Evolutionary conservation across 2,113 vertebrate species (phyloP).

Genomic region (Australoheros scitulus): DNA sequence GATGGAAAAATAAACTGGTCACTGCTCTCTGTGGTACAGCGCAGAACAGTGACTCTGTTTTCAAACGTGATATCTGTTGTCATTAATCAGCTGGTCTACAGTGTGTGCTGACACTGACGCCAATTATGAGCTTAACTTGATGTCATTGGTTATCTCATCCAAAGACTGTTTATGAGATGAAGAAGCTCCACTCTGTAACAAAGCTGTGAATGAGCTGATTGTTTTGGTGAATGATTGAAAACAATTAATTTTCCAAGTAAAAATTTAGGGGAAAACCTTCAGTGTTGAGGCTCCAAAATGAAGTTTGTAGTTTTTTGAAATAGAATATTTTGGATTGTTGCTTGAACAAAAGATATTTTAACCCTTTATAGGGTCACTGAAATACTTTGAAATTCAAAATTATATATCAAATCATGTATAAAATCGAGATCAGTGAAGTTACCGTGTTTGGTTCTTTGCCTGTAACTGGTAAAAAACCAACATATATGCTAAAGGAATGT

Average conservation of each 20-base stretch:
- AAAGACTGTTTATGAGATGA: neutral
- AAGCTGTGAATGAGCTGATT: neutral
- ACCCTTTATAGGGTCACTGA: too few relatives aligned
- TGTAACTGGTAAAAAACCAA: too few relatives aligned
- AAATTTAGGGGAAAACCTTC: neutral
- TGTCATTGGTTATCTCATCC: neutral
- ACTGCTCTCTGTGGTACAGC: neutral
- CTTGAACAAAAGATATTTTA: neutral
- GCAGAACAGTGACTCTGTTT: neutral
- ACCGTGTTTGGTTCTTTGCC: too few relatives aligned
- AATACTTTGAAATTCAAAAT: too few relatives aligned
- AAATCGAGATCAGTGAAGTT: too few relatives aligned
- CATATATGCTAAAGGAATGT: too few relatives aligned
- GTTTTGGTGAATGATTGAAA: neutral
- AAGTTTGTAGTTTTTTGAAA: neutral
- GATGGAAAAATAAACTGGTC: neutral
- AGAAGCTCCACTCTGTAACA: neutral
- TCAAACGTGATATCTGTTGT: neutral
- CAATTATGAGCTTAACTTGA: neutral
- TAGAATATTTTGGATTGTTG: neutral
- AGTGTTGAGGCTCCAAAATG: rapidly evolving
- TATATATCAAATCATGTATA: too few relatives aligned
- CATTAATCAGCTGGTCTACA: neutral
- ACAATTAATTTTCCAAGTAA: neutral
- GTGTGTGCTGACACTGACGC: neutral